Conservation (phyloP, 1,140 invertebrate species). For the Telenomus remus region DNA sequence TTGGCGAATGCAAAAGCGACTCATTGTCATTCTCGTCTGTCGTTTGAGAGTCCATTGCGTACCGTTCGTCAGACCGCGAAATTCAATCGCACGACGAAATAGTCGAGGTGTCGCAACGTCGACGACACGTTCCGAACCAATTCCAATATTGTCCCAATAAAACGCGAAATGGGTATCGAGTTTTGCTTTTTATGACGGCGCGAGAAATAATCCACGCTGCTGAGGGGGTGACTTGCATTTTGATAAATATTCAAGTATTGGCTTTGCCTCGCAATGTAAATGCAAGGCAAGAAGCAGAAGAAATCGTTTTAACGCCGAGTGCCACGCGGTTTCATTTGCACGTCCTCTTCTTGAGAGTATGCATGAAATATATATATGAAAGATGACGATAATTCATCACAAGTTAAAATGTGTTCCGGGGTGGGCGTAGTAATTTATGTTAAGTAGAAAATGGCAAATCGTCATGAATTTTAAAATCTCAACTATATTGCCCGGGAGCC, state of each 20-base stretch:
- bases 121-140: constrained; percentile 60
- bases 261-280: constrained; percentile 8
- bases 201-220: constrained; percentile 14
- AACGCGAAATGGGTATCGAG: constrained; percentile 42
- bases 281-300: neutral
- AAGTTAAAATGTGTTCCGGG: no score
- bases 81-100: constrained; percentile 52
- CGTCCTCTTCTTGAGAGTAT: no score
- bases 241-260: constrained; percentile 19
- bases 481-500: no score
- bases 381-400: no score
- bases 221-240: constrained; percentile 31
- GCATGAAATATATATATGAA: no score
- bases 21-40: constrained; percentile 35
- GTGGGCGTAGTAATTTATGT: no score
- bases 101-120: constrained; percentile 41
- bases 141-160: constrained; percentile 64
- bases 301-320: neutral
- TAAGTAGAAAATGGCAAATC: no score
- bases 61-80: constrained; percentile 24
- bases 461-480: no score
- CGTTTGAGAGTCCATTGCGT: constrained; percentile 14
- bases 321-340: no score
- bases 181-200: constrained; percentile 40
- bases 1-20: constrained; percentile 18